A percentile compares a stretch with the other conserved stretches of the same genome.
phyloP scores from a whole-genome alignment of 2,113 vertebrate species.

The Burhinus oedicnemus region DNA sequence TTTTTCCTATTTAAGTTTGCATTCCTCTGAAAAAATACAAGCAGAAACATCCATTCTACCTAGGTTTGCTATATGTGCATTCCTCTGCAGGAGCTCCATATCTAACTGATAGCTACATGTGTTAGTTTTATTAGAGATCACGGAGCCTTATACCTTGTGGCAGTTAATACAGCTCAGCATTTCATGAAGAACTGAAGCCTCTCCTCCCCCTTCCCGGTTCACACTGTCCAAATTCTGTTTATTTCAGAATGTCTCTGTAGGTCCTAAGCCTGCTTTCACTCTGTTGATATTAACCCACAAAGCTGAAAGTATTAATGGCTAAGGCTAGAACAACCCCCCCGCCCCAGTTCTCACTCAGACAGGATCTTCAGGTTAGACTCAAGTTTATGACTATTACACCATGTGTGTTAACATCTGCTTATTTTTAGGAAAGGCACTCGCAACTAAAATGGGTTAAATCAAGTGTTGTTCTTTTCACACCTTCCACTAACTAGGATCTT shows the following conservation, averaged over 20 bases:
- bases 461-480: background rate
- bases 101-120: background rate
- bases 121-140: background rate
- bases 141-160: background rate
- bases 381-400: background rate
- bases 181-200: background rate
- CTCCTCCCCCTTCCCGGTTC: background rate
- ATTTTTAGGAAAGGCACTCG: background rate
- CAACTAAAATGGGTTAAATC: background rate
- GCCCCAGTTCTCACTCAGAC: background rate
- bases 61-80: background rate
- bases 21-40: background rate
- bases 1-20: background rate
- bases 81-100: background rate
- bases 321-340: background rate
- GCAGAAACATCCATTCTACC: background rate
- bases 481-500: background rate
- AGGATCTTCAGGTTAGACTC: background rate
- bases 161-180: background rate
- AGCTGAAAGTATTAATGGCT: background rate
- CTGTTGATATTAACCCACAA: background rate
- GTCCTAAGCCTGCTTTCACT: background rate
- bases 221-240: background rate
- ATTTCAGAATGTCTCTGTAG: background rate
- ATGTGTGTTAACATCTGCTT: background rate